These are phyloP conservation scores for Hypocryptadius cinnamomeus DNA, from an alignment of 2,113 vertebrate genomes.

Conservation along the genomic window DNA sequence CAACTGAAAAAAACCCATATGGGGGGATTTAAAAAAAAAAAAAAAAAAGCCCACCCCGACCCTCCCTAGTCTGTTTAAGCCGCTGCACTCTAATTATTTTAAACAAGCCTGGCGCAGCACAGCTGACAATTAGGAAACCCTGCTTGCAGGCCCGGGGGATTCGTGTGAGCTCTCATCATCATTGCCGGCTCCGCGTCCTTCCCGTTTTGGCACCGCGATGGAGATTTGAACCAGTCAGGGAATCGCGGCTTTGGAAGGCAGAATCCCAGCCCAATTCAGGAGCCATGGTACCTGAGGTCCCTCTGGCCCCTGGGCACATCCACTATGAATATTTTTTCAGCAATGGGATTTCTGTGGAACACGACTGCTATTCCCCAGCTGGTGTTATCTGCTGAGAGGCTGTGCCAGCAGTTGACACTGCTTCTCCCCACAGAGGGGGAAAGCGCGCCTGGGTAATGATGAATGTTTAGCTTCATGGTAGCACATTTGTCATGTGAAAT, in stretches of 20 bases:
- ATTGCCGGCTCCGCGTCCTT: slow-evolving; percentile 56
- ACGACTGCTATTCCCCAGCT: neutral
- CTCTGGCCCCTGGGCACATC: neutral
- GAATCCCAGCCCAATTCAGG: neutral
- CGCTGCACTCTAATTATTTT: slow-evolving; percentile 76
- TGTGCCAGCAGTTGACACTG: neutral
- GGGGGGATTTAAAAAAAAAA: slow-evolving; percentile 10
- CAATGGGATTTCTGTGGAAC: neutral
- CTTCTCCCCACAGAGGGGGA: neutral
- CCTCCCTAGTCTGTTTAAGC: slow-evolving; percentile 40
- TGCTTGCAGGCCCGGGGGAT: slow-evolving; percentile 67
- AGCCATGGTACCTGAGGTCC: neutral
- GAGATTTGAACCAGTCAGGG: slow-evolving; percentile 50
- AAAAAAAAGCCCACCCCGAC: neutral
- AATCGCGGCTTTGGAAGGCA: slow-evolving; percentile 17
- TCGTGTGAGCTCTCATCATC: slow-evolving; percentile 62
- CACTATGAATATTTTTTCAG: neutral
- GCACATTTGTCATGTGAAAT: slow-evolving; percentile 19
- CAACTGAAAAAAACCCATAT: slow-evolving; percentile 67
- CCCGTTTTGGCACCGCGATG: slow-evolving; percentile 46
- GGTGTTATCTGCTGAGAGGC: neutral
- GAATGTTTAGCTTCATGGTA: neutral
- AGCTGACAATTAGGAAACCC: slow-evolving; percentile 77
- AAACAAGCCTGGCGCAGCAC: slow-evolving; percentile 71
- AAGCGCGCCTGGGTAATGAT: neutral